Conservation (phyloP, 2,113 vertebrate species). For the Campylorhamphus procurvoides region DNA sequence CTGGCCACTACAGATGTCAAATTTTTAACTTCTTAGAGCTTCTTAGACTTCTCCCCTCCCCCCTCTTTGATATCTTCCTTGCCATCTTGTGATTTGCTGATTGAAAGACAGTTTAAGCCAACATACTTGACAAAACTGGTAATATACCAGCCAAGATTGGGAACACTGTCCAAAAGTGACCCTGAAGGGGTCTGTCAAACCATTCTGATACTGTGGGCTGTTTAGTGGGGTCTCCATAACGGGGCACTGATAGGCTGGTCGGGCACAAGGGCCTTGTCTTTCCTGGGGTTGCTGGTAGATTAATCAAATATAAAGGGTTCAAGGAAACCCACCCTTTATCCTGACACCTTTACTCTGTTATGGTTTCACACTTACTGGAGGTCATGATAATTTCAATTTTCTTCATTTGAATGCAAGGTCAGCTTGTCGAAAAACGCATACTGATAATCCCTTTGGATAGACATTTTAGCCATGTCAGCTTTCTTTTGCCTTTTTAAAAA, state of each 20-base stretch:
- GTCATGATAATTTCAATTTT: neutral
- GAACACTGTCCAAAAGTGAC: neutral
- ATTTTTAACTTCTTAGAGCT: neutral
- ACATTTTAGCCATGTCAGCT: neutral
- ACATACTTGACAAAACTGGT: neutral
- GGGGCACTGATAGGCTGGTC: neutral
- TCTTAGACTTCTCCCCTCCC: neutral
- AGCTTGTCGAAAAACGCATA: neutral
- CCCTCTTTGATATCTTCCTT: neutral
- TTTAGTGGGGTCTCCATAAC: neutral
- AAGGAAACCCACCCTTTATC: neutral
- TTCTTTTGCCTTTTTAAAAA: neutral
- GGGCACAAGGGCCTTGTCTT: neutral
- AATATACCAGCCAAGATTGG: neutral
- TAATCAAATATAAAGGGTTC: neutral
- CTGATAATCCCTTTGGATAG: neutral
- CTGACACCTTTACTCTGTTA: neutral
- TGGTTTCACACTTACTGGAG: neutral
- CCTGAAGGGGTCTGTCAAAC: neutral
- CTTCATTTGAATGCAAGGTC: neutral
- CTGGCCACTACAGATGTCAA: neutral
- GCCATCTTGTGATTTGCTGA: neutral
- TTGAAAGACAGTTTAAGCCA: neutral
- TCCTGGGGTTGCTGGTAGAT: neutral
- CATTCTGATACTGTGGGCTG: neutral